These are phyloP conservation scores for Athrips mouffetella DNA, from an alignment of 2,888 invertebrate species.

Conservation along the genomic window DNA sequence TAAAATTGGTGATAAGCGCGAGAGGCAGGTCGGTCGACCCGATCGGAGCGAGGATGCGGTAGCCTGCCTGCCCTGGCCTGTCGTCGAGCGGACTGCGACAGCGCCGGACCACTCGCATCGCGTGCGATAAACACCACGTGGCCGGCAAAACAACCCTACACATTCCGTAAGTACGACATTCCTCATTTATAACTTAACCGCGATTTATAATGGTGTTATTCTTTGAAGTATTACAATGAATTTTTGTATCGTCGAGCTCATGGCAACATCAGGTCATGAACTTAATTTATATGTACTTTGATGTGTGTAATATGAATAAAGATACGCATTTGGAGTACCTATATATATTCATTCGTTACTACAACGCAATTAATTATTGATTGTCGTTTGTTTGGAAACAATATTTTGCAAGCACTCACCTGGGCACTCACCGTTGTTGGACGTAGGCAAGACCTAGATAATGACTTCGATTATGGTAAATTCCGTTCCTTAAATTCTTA, in stretches of 20 bases:
- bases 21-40: conserved; percentile 24
- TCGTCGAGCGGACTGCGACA: conserved; percentile 64
- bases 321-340: neutral
- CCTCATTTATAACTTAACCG: neutral
- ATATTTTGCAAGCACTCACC: no score
- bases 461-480: no score
- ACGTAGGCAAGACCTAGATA: no score
- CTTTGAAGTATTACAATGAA: neutral
- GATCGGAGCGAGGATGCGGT: conserved; percentile 26
- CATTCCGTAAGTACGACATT: conserved; percentile 51
- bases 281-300: neutral
- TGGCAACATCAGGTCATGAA: neutral
- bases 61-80: conserved; percentile 38
- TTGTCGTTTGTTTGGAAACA: no score
- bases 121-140: conserved; percentile 55
- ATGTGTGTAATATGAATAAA: neutral
- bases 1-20: conserved; percentile 28
- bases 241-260: neutral
- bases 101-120: conserved; percentile 49
- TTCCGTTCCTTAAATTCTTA: neutral
- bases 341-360: neutral
- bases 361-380: neutral
- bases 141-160: conserved; percentile 51
- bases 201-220: no score
- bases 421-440: no score